Conservation (phyloP, 2,797 vertebrate genomes). For the Euthynnus affinis region DNA sequence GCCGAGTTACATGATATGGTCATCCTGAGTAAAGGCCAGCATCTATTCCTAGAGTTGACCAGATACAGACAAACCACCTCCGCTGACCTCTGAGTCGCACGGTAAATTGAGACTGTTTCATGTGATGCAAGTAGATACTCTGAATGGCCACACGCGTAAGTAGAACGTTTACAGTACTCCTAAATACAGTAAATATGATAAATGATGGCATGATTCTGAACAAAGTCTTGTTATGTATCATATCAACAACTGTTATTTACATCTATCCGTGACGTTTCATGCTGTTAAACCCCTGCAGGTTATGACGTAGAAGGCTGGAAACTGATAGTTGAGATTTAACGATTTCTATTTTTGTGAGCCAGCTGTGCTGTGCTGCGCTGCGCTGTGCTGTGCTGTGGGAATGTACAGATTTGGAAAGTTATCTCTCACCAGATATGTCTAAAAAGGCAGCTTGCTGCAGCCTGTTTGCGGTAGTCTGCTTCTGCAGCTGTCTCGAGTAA, state of each 20-base stretch:
- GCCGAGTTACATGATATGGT: constrained; percentile 71
- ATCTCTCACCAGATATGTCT: constrained; percentile 33
- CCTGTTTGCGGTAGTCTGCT: constrained; percentile 26
- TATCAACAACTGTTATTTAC: not conserved
- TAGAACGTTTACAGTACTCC: constrained; percentile 58
- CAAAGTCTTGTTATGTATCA: not conserved
- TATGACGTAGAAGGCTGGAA: constrained; percentile 50
- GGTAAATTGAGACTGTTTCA: constrained; percentile 75
- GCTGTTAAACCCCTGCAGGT: constrained; percentile 13
- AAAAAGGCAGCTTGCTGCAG: constrained; percentile 35
- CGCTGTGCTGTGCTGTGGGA: constrained; percentile 65
- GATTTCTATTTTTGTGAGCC: constrained; percentile 80
- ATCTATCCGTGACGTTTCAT: not conserved
- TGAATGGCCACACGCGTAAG: constrained; percentile 77
- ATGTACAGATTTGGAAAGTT: constrained; percentile 75
- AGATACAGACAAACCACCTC: constrained; percentile 71
- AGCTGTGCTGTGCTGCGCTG: constrained; percentile 71
- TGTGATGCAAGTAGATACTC: constrained; percentile 79
- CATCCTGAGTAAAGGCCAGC: constrained; percentile 77
- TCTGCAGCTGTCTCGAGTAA: constrained; percentile 49
- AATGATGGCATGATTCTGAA: not conserved
- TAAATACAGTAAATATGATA: constrained; percentile 34
- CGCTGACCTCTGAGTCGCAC: constrained; percentile 62
- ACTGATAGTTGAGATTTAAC: constrained; percentile 70
- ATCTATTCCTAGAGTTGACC: constrained; percentile 85